phyloP scores from a whole-genome alignment of 2,113 vertebrate species.

The Pitta sordida region DNA sequence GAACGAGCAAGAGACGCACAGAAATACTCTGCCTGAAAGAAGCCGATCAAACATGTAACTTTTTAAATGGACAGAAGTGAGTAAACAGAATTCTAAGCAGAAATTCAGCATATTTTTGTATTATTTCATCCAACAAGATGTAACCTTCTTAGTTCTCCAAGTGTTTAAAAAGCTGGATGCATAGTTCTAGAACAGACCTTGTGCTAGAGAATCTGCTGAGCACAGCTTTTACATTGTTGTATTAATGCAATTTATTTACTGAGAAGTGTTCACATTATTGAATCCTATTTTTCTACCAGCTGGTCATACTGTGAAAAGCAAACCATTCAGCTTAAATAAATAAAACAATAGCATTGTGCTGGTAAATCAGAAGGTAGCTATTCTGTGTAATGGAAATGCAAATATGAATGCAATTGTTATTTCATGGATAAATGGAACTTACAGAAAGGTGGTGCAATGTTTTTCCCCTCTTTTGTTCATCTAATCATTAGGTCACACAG shows the following conservation, averaged over 20 bases:
- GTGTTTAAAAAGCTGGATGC: background rate
- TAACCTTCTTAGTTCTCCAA: background rate
- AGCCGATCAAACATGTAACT: background rate
- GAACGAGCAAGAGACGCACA: background rate
- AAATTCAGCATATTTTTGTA: background rate
- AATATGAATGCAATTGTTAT: slow-evolving; percentile 10
- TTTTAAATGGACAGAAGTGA: background rate
- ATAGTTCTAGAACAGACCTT: background rate
- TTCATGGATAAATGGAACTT: slow-evolving; percentile 27
- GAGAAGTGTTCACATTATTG: slow-evolving; percentile 46
- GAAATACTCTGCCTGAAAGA: background rate
- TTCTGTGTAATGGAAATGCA: slow-evolving; percentile 35
- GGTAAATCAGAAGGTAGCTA: background rate
- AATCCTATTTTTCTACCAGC: slow-evolving; percentile 39
- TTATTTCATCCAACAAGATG: background rate
- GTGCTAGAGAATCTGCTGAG: slow-evolving; percentile 44
- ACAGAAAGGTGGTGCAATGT: background rate
- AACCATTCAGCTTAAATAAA: slow-evolving; percentile 32
- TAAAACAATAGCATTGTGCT: background rate
- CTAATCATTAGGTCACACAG: background rate
- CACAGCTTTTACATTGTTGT: slow-evolving; percentile 28
- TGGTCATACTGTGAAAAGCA: slow-evolving; percentile 8
- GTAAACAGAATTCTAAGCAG: background rate
- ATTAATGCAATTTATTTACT: slow-evolving; percentile 63
- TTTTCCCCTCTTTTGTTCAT: background rate